Conservation (phyloP, 2,888 invertebrate genomes). For the Cryptocheilus praepositus region DNA sequence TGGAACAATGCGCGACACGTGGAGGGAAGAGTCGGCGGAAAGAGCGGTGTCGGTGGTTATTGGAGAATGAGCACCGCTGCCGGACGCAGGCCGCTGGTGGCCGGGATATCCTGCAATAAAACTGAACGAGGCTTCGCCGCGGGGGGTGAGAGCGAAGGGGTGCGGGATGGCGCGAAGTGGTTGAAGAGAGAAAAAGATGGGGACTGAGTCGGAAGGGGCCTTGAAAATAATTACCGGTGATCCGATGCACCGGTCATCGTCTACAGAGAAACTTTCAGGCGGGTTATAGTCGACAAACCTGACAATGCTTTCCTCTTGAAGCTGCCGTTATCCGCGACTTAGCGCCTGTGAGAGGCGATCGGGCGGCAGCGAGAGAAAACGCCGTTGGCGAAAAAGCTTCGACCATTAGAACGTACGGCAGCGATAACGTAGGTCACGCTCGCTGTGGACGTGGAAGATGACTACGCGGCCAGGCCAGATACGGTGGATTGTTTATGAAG, state of each 20-base stretch:
- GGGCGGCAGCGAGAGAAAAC: too few species aligned
- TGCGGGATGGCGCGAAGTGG: constrained; percentile 11
- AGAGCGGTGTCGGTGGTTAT: constrained; percentile 29
- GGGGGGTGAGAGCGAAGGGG: constrained; percentile 14
- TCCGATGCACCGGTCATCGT: constrained; percentile 43
- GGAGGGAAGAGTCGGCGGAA: constrained; percentile 1
- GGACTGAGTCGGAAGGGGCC: constrained; percentile 25
- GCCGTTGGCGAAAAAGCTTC: too few species aligned
- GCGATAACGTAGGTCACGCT: neutral
- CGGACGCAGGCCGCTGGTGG: constrained; percentile 40
- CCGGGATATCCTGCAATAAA: constrained; percentile 63
- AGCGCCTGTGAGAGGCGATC: neutral
- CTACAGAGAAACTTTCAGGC: constrained; percentile 24
- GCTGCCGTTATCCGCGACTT: neutral
- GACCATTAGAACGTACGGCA: constrained; percentile 21
- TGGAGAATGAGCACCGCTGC: constrained; percentile 52
- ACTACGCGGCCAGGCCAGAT: too few species aligned
- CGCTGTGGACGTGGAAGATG: too few species aligned
- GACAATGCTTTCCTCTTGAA: neutral
- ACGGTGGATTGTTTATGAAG: too few species aligned
- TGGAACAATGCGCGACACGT: constrained; percentile 5
- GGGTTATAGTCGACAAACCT: too few species aligned
- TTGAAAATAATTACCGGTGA: constrained; percentile 56
- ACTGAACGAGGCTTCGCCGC: constrained; percentile 47
- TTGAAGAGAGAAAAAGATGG: constrained; percentile 15